A percentile compares a stretch with the other conserved stretches of the same genome.
Evolutionary conservation across 2,797 vertebrate genomes (phyloP).

Genomic region (Enoplosus armatus): DNA sequence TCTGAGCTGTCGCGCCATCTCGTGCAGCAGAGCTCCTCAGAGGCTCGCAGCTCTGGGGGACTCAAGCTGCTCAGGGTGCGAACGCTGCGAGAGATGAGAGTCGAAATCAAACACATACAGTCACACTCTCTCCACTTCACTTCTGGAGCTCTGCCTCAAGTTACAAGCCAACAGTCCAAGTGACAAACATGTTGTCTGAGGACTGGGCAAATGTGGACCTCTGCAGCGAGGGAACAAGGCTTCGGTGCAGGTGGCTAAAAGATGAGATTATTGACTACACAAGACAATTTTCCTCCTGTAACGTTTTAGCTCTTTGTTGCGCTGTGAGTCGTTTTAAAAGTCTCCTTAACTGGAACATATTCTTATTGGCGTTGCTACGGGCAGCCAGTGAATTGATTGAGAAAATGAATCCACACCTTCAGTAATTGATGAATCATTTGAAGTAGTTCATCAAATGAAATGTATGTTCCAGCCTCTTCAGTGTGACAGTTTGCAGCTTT

Average conservation of each 20-base stretch:
- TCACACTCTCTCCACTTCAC: constrained; percentile 48
- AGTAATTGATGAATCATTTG: not conserved
- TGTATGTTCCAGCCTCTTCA: not conserved
- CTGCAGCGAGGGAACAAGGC: constrained; percentile 16
- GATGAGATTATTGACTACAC: not conserved
- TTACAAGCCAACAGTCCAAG: constrained; percentile 59
- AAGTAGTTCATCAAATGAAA: not conserved
- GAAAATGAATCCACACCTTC: not conserved
- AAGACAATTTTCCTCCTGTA: not conserved
- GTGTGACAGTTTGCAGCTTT: not conserved
- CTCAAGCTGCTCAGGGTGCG: constrained; percentile 28
- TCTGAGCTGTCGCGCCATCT: constrained; percentile 34
- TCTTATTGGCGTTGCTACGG: not conserved
- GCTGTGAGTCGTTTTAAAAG: not conserved
- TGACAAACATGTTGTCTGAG: constrained; percentile 60
- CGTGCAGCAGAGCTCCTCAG: constrained; percentile 59
- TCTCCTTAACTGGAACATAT: not conserved
- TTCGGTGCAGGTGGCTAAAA: not conserved
- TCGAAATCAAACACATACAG: constrained; percentile 37
- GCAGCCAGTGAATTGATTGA: not conserved
- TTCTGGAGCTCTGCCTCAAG: constrained; percentile 67
- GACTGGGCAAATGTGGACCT: constrained; percentile 55
- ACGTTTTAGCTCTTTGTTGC: not conserved
- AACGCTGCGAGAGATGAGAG: constrained; percentile 53
- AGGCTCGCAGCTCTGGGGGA: constrained; percentile 43